Conservation (phyloP, 2,797 vertebrate genomes). For the Phoeniculus purpureus region DNA sequence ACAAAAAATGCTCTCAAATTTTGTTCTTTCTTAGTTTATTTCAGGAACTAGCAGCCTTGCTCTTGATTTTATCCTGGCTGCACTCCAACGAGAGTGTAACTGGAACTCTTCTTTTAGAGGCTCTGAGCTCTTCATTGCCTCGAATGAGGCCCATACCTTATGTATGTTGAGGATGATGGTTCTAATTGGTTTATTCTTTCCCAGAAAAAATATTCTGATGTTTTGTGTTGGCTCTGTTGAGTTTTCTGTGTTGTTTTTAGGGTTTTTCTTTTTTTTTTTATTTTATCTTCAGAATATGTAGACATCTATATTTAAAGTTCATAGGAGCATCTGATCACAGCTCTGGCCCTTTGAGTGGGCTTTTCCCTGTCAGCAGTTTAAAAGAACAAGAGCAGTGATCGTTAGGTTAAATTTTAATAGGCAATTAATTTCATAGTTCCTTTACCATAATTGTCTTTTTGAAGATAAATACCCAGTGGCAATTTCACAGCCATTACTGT, state of each 20-base stretch:
- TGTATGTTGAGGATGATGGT: neutral
- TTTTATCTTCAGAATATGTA: neutral
- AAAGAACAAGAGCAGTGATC: neutral
- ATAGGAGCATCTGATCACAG: neutral
- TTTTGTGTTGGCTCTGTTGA: neutral
- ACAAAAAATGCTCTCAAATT: neutral
- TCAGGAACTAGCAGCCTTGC: neutral
- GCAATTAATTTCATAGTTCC: neutral
- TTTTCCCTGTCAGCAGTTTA: constrained; percentile 2
- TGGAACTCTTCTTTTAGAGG: neutral
- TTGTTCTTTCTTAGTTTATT: neutral
- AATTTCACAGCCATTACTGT: neutral
- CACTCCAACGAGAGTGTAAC: neutral
- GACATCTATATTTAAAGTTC: neutral
- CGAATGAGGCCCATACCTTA: neutral
- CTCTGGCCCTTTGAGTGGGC: neutral
- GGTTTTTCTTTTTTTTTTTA: neutral
- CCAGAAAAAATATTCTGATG: neutral
- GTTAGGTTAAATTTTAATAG: neutral
- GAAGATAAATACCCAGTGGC: neutral
- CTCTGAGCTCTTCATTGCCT: neutral
- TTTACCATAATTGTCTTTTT: neutral
- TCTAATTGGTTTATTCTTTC: neutral
- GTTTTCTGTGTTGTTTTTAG: neutral
- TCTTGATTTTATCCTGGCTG: neutral